Percentiles rank a stretch among this genome's conserved stretches.
Conservation (phyloP, 2,797 vertebrate species). For the Falco novaeseelandiae region DNA sequence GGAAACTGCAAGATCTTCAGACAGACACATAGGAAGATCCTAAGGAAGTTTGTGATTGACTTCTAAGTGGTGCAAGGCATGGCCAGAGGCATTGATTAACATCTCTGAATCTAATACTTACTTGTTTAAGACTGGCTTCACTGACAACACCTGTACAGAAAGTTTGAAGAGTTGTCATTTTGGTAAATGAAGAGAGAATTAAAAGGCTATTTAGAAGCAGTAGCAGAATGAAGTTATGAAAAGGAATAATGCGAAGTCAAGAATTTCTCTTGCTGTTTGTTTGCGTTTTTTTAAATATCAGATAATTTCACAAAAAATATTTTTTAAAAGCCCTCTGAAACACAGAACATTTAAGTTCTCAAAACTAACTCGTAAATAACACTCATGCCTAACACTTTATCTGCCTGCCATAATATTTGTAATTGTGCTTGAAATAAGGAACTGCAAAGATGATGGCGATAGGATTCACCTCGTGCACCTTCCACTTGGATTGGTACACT, state of each 20-base stretch:
- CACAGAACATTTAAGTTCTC: neutral
- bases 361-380: neutral
- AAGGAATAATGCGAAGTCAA: neutral
- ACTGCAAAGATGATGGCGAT: neutral
- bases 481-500: too few relatives aligned
- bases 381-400: neutral
- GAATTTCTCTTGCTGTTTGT: neutral
- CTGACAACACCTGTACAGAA: constrained; percentile 78
- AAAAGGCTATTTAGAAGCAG: neutral
- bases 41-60: neutral
- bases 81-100: neutral
- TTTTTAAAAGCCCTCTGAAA: neutral
- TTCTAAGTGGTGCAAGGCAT: neutral
- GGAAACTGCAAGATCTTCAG: neutral
- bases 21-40: neutral
- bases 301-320: neutral
- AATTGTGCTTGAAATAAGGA: neutral
- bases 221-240: neutral
- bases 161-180: constrained; percentile 2
- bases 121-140: constrained; percentile 79
- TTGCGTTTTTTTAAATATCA: neutral
- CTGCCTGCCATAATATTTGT: neutral
- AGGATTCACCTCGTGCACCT: neutral
- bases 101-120: constrained; percentile 65
- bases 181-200: neutral